Evolutionary conservation across 2,113 vertebrate species (phyloP).

Genomic region (Naja naja): DNA sequence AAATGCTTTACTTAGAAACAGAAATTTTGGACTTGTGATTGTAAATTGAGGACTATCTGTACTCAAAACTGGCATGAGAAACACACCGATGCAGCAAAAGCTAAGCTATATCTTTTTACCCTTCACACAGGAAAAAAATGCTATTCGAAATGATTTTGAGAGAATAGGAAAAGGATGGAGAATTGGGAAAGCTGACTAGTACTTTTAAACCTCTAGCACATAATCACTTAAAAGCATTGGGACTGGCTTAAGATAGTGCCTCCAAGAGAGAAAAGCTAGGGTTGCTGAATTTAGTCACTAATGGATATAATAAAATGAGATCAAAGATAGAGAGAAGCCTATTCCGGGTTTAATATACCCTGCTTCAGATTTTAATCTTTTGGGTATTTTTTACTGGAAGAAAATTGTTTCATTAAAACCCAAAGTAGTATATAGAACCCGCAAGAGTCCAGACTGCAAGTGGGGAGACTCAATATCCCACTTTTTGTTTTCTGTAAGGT

Average conservation of each 20-base stretch:
- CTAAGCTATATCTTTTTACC: not conserved
- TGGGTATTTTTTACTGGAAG: not conserved
- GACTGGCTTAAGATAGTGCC: not conserved
- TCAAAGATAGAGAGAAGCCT: not conserved
- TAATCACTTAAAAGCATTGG: not conserved
- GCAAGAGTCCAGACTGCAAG: not conserved
- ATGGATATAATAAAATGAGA: not conserved
- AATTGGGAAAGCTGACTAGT: not conserved
- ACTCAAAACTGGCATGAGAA: not conserved
- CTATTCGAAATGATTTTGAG: not conserved
- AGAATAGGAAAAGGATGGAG: not conserved
- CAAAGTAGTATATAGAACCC: not conserved
- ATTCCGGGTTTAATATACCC: not conserved
- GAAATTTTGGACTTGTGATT: not conserved
- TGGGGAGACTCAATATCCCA: not conserved
- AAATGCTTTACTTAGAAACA: not conserved
- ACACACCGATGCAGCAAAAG: not conserved
- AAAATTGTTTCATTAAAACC: not conserved
- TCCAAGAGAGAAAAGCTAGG: not conserved
- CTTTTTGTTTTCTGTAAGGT: not conserved
- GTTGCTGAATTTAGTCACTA: not conserved
- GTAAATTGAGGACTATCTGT: not conserved
- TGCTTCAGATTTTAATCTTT: not conserved
- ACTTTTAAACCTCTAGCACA: not conserved
- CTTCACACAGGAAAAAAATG: not conserved